Base-by-base conservation (phyloP, 2,113 vertebrate species). In the Talpa occidentalis region DNA sequence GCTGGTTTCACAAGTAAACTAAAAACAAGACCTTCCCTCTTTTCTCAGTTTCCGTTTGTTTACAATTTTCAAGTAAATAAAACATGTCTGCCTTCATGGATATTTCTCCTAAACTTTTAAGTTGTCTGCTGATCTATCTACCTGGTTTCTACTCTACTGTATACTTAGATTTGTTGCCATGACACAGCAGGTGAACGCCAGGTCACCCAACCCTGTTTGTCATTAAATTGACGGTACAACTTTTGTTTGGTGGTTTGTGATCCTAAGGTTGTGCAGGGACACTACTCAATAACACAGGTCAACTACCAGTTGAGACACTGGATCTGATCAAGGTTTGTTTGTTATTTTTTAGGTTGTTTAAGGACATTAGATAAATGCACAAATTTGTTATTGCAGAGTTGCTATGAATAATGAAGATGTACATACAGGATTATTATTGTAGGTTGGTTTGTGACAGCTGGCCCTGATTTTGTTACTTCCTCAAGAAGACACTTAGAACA, bases 401-500 rank as follows among this genome's bases (percentile, higher is more conserved):
- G 47, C 85, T 93, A 54, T 88, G 96, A 96, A 95, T 92, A 72
- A 90, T 22, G 67, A 85, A 92, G 90, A 79, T 78, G 69, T 84
- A 95, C 72, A 94, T 81, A 96, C 37, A 1, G 90, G 87, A 95
- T 96, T 96, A 92, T 96, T 95, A 96, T 67, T 96, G 62, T 85
- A 94, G 95, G 87, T 72, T 90, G 78, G 90, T 64, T 96, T 85
- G 62, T 96, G 96, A 97, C 96, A 97, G 90, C 95, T 94, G 96
- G 90, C 62, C 80, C 90, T 97, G 94, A 95, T 96, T 97, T 96
- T 95, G 94, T 95, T 97, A 96, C 95, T 97, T 96, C 97, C 92
- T 96, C 90, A 93, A 97, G 95, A 96, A 97, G 96, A 96, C 78
- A 97, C 94, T 97, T 90, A 84, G 95, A 97, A 97, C 95, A 96